phyloP scores from a whole-genome alignment of 2,113 vertebrate genomes.

The Addax nasomaculatus region DNA sequence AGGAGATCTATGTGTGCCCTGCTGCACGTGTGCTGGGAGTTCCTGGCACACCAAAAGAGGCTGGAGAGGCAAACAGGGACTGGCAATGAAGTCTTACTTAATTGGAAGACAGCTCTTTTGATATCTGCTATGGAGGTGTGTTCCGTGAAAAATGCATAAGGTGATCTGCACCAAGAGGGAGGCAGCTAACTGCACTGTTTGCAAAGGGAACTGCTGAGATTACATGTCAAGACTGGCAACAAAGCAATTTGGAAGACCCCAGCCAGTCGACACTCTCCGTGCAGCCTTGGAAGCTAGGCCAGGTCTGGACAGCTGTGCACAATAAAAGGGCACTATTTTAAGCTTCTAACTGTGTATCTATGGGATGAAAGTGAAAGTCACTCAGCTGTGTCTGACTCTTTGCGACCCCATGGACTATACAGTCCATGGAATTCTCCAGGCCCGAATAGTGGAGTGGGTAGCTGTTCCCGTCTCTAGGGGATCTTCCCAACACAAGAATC shows the following conservation, averaged over 20 bases:
- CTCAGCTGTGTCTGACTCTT: background rate
- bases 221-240: background rate
- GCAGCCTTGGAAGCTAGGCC: background rate
- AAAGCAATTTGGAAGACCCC: constrained; percentile 6
- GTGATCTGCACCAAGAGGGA: background rate
- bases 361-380: background rate
- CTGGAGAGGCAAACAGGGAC: background rate
- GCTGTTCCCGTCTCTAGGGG: background rate
- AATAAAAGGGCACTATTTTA: background rate
- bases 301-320: background rate
- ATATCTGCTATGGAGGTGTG: background rate
- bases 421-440: background rate
- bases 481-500: background rate
- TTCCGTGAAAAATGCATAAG: background rate
- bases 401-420: background rate
- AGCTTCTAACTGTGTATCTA: background rate
- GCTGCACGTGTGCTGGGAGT: background rate
- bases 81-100: background rate
- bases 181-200: background rate
- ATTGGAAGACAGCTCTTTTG: background rate
- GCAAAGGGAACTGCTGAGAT: constrained; percentile 10
- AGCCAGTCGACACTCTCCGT: background rate
- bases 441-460: background rate
- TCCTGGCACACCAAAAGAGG: background rate
- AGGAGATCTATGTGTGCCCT: background rate